phyloP scores from a whole-genome alignment of 2,888 invertebrate genomes.

The Osmoderma eremita region DNA sequence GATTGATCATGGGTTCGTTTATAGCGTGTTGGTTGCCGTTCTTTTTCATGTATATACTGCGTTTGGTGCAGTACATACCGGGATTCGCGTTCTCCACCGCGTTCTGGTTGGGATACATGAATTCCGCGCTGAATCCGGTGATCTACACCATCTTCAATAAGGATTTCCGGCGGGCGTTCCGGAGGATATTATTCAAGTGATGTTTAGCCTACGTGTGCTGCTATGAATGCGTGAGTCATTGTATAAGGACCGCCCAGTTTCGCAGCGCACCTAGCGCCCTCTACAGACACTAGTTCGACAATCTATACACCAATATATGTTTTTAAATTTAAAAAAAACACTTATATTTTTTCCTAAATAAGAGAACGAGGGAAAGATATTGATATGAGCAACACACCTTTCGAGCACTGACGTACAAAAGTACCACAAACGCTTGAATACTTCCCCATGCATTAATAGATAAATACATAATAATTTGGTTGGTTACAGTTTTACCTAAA shows the following conservation, averaged over 20 bases:
- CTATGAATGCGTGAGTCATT: conserved; percentile 76
- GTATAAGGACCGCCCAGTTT: conserved; percentile 70
- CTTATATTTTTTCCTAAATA: no score
- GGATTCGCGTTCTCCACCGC: conserved; percentile 89
- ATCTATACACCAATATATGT: conserved; percentile 49
- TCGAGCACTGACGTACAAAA: no score
- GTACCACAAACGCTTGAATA: no score
- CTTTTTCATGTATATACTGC: conserved; percentile 91
- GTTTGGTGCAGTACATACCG: conserved; percentile 84
- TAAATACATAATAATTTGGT: no score
- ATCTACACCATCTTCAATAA: conserved; percentile 98
- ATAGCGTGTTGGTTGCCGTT: conserved; percentile 99
- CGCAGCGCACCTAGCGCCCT: conserved; percentile 71
- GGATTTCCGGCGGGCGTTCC: conserved; percentile 95
- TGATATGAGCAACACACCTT: no score
- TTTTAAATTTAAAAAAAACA: no score
- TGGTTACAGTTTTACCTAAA: no score
- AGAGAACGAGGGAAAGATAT: no score
- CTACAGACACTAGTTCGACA: conserved; percentile 61
- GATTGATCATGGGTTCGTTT: conserved; percentile 98
- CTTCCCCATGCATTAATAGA: no score
- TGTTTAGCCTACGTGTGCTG: conserved; percentile 88
- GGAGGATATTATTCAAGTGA: conserved; percentile 96
- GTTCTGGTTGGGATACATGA: conserved; percentile 98
- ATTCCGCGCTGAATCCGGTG: conserved; percentile 94